Evolutionary conservation across 2,888 invertebrate genomes (phyloP).

Genomic region (Celastrina argiolus): DNA sequence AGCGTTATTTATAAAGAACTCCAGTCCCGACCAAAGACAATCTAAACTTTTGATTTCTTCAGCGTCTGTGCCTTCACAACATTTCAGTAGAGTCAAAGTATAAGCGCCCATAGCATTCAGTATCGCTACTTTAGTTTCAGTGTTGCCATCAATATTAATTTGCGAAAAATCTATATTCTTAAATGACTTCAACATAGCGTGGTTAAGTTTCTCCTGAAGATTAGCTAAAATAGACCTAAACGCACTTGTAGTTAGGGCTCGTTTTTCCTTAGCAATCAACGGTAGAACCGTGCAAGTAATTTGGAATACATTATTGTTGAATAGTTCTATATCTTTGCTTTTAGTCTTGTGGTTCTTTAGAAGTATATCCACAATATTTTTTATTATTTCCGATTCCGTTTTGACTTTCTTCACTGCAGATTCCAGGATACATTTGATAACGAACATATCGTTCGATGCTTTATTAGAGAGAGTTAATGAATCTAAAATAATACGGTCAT

Average conservation of each 20-base stretch:
- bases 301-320: constrained; percentile 61
- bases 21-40: constrained; percentile 57
- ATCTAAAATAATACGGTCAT: constrained; percentile 49
- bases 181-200: constrained; percentile 54
- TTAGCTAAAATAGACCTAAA: constrained; percentile 61
- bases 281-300: constrained; percentile 61
- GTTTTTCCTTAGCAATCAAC: constrained; percentile 62
- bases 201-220: constrained; percentile 63
- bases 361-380: constrained; percentile 55
- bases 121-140: constrained; percentile 52
- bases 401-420: constrained; percentile 62
- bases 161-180: constrained; percentile 55
- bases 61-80: constrained; percentile 56
- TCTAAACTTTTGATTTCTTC: constrained; percentile 58
- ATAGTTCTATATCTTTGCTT: constrained; percentile 46
- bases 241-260: constrained; percentile 55
- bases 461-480: constrained; percentile 58
- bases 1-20: constrained; percentile 58
- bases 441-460: constrained; percentile 49
- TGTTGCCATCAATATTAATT: constrained; percentile 40
- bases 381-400: constrained; percentile 56
- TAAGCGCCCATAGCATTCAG: constrained; percentile 66
- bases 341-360: constrained; percentile 46
- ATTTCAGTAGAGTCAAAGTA: constrained; percentile 59
- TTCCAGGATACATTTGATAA: constrained; percentile 57